Conservation (phyloP, 35 echinoderm and acorn worm species). For the Apostichopus parvimensis region DNA sequence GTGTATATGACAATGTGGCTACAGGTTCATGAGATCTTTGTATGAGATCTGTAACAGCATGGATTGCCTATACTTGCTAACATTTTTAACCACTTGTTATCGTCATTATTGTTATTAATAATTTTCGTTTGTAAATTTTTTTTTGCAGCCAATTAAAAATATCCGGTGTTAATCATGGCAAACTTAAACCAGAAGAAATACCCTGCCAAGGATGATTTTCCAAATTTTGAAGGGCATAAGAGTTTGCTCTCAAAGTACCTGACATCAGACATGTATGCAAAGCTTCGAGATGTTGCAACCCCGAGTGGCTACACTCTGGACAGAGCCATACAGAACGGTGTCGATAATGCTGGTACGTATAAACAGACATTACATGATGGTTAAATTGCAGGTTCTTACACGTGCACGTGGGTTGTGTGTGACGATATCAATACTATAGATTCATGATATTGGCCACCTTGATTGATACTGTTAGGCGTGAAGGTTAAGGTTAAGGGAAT, state of each 20-base stretch:
- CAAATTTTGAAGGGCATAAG: slow-evolving; percentile 83
- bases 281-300: slow-evolving; percentile 80
- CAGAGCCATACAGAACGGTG: slow-evolving; percentile 89
- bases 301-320: slow-evolving; percentile 89
- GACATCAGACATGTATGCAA: slow-evolving; percentile 70
- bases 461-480: no score
- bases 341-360: slow-evolving; percentile 80
- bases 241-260: slow-evolving; percentile 78
- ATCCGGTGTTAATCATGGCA: slow-evolving; percentile 53
- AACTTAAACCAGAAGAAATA: slow-evolving; percentile 77
- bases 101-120: no score
- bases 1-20: no score
- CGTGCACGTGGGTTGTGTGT: neutral
- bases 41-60: no score
- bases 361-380: neutral
- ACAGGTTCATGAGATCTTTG: no score
- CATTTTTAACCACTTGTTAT: no score
- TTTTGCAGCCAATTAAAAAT: neutral
- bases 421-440: no score
- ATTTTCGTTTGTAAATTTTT: neutral
- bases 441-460: no score
- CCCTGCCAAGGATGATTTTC: slow-evolving; percentile 75
- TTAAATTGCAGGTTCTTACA: neutral
- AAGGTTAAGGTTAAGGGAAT: no score
- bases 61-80: no score